Evolutionary conservation across 2,888 invertebrate species (phyloP), one percentile per base, ranked within the genome.

Genomic region (Dynastes grantii): DNA sequence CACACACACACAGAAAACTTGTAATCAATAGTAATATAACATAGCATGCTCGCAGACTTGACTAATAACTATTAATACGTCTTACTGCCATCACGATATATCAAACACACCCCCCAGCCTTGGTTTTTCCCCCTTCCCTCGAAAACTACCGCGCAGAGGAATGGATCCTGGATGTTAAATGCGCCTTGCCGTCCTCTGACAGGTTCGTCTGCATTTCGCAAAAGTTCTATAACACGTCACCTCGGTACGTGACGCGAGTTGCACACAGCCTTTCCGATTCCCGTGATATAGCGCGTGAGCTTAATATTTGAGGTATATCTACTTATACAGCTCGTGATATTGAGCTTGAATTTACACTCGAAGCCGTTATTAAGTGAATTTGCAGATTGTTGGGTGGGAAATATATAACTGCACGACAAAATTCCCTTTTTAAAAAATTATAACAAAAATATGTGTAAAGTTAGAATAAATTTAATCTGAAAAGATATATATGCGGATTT

Each of bases 21-120:
- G 85, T 86, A 87, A 87, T 87, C 87, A 86, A 87, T 87, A 87
- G 87, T 85, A 86, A 86, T 85, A 86, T 86, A 86, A 58, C 71
- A 37, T 71, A 71, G 85, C 86, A 86, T 86, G 87, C 87, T 86
- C 84, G 84, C 85, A 86, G 86, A 86, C 87, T 87, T 87, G 86
- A 87, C 87, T 88, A 87, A 88, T 88, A 88, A 87, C 87, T 88
- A 88, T 88, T 88, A 88, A 88, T 88, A 88, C 85, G 87, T 88
- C 87, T 88, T 87, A 84, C 87, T 86, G 86, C 87, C 86, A 87
- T 87, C 87, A 87, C 86, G 87, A 86, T 87, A 87, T 85, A 87
- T 86, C 87, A 87, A 87, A 85, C 86, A 84, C 86, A 85, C 85
- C 86, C 86, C 81, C 53, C 77, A 29, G 65, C 11, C 22, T 58